Percentiles rank a stretch among this genome's conserved stretches.
These are phyloP conservation scores for Anthopleura sola DNA, from an alignment of 64 coral and sea anemone species.

Conservation along the genomic window DNA sequence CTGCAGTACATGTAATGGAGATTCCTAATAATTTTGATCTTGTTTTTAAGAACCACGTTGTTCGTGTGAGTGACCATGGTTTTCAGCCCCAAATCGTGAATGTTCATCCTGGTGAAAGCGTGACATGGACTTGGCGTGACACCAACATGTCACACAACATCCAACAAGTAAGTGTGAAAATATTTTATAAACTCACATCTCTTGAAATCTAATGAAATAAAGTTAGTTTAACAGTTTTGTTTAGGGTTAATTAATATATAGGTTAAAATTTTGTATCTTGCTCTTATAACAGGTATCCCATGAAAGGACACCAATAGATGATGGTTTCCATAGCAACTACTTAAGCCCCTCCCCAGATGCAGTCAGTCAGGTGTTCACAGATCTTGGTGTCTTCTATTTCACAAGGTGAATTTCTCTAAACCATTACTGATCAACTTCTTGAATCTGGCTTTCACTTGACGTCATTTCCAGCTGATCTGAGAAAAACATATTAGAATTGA, in stretches of 20 bases:
- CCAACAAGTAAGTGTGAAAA: conserved; percentile 14
- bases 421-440: too few relatives aligned
- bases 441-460: too few relatives aligned
- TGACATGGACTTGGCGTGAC: conserved; percentile 46
- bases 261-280: too few relatives aligned
- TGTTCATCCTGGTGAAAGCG: conserved; percentile 53
- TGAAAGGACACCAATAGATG: conserved; percentile 7
- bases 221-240: too few relatives aligned
- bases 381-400: conserved; percentile 85
- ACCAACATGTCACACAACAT: conserved; percentile 39
- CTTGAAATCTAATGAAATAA: too few relatives aligned
- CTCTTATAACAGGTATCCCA: conserved; percentile 51
- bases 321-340: conserved; percentile 59
- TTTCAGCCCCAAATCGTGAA: conserved; percentile 49
- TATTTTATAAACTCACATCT: too few relatives aligned
- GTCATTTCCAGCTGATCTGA: too few relatives aligned
- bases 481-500: too few relatives aligned
- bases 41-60: conserved; percentile 20
- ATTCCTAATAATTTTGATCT: background rate
- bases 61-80: conserved; percentile 31
- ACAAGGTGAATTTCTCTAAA: conserved; percentile 60
- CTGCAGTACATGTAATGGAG: too few relatives aligned
- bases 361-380: conserved; percentile 67
- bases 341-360: conserved; percentile 35
- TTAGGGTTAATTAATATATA: too few relatives aligned